A percentile compares a stretch with the other conserved stretches of the same genome.
phyloP scores from a whole-genome alignment of 2,113 vertebrate genomes.

The Melanocharis versteri region DNA sequence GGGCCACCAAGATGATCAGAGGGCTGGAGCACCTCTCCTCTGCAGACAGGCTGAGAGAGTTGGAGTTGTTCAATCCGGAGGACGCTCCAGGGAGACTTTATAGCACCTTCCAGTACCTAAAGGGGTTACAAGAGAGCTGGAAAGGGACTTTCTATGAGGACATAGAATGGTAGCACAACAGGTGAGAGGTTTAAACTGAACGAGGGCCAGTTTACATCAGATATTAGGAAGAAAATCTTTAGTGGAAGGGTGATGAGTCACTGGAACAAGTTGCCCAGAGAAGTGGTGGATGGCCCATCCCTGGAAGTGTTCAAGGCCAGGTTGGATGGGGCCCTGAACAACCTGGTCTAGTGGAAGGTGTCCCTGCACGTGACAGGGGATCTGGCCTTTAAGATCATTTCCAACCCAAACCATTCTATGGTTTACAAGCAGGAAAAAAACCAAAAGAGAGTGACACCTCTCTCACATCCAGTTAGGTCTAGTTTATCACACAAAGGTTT shows the following conservation, averaged over 20 bases:
- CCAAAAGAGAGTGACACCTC: background rate
- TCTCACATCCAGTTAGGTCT: background rate
- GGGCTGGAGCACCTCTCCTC: background rate
- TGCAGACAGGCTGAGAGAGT: background rate
- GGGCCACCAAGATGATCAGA: background rate
- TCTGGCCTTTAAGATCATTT: background rate
- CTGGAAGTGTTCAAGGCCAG: background rate
- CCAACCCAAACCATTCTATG: background rate
- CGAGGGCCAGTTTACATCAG: background rate
- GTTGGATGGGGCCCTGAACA: background rate
- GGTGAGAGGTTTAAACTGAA: background rate
- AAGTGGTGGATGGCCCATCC: background rate
- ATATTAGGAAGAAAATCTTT: background rate
- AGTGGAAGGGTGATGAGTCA: background rate
- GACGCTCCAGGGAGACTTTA: background rate
- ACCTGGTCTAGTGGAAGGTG: background rate
- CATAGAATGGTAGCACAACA: rapidly evolving
- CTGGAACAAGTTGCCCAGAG: background rate
- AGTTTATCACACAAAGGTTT: background rate
- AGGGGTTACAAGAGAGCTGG: too few relatives aligned
- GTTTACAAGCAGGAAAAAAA: background rate
- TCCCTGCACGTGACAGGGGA: background rate
- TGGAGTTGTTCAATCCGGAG: background rate
- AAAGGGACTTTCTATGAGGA: background rate
- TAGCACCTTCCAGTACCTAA: background rate